Percentiles rank a stretch among this genome's conserved stretches.
phyloP scores from a whole-genome alignment of 2,113 vertebrate genomes.

The Nanorana parkeri region DNA sequence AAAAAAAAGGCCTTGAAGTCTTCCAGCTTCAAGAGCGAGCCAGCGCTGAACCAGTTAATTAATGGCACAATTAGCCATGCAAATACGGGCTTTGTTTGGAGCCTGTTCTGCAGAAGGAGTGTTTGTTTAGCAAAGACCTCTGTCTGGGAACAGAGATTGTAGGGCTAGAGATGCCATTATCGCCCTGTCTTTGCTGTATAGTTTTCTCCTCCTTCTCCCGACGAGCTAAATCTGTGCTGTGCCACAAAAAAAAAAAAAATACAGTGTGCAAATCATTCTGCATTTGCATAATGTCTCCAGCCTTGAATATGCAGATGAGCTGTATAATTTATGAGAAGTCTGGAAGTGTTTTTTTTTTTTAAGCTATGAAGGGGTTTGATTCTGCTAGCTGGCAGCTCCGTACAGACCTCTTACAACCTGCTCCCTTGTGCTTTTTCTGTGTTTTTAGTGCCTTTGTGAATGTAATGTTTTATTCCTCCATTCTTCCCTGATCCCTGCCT shows the following conservation, averaged over 20 bases:
- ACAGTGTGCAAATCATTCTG: slow-evolving; percentile 91
- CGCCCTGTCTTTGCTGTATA: slow-evolving; percentile 23
- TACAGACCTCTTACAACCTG: slow-evolving; percentile 58
- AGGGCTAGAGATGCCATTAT: slow-evolving; percentile 44
- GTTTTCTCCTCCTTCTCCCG: slow-evolving; percentile 62
- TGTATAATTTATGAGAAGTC: slow-evolving; percentile 96
- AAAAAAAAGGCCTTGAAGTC: slow-evolving; percentile 46
- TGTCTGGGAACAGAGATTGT: slow-evolving; percentile 57
- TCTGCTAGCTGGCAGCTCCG: slow-evolving; percentile 62
- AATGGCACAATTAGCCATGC: slow-evolving; percentile 55
- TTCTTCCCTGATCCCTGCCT: background rate
- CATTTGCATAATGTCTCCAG: slow-evolving; percentile 98
- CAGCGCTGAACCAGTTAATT: slow-evolving; percentile 55
- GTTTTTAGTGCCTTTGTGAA: background rate
- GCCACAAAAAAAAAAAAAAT: slow-evolving; percentile 85
- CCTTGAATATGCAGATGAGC: slow-evolving; percentile 93
- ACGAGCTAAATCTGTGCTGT: slow-evolving; percentile 86
- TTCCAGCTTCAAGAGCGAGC: background rate
- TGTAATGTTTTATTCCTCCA: background rate
- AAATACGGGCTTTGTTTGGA: slow-evolving; percentile 56
- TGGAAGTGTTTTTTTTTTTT: slow-evolving; percentile 90
- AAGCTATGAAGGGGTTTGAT: slow-evolving; percentile 67
- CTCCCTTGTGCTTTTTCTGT: background rate
- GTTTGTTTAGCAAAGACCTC: slow-evolving; percentile 43
- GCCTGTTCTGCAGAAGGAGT: slow-evolving; percentile 33